These are phyloP conservation scores for Lophura nycthemera DNA, from an alignment of 2,113 vertebrate species.

Conservation along the genomic window DNA sequence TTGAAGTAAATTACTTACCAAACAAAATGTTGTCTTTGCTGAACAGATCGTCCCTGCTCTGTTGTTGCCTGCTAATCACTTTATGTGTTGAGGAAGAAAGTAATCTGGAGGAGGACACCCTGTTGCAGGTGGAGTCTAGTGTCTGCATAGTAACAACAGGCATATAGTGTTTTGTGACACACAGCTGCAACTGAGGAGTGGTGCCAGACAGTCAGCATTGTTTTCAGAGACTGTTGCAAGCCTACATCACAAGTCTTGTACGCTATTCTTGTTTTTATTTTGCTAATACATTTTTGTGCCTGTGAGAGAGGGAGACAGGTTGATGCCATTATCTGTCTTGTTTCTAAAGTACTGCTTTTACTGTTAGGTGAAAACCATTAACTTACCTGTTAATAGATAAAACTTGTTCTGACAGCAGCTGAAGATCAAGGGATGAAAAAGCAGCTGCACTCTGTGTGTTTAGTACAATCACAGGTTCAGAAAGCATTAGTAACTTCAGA, in stretches of 20 bases:
- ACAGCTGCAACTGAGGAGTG: background rate
- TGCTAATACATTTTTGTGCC: background rate
- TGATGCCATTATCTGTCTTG: background rate
- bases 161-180: background rate
- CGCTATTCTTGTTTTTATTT: background rate
- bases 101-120: background rate
- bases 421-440: background rate
- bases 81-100: background rate
- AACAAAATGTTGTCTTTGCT: background rate
- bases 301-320: background rate
- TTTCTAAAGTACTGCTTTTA: background rate
- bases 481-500: background rate
- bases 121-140: background rate
- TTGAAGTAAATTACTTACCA: background rate
- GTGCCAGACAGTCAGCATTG: background rate
- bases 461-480: background rate
- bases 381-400: background rate
- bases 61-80: background rate
- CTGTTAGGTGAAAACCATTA: background rate
- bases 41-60: background rate
- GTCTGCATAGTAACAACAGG: background rate
- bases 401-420: background rate
- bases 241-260: background rate
- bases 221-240: background rate
- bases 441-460: background rate